Evolutionary conservation across 1,140 invertebrate genomes (phyloP).

Genomic region (Zaprionus africanus): DNA sequence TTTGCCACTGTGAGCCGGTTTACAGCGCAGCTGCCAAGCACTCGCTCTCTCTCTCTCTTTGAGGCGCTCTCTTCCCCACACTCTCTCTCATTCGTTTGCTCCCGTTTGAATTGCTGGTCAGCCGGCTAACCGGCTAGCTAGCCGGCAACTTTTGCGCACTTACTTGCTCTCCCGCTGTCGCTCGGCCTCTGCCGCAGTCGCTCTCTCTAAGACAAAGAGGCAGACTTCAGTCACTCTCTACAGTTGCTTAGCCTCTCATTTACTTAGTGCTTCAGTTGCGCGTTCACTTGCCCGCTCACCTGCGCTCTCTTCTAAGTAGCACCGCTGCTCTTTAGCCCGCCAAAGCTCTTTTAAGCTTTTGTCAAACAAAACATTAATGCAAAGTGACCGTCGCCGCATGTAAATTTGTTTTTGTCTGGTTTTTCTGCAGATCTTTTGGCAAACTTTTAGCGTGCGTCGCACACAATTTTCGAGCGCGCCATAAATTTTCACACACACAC

Average conservation of each 20-base stretch:
- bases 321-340: conserved; percentile 7
- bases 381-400: not conserved
- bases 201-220: too few species aligned
- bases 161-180: not conserved
- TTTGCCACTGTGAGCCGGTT: conserved; percentile 33
- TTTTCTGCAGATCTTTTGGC: conserved; percentile 37
- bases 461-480: conserved; percentile 59
- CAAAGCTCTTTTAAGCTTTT: conserved; percentile 37
- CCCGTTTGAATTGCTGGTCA: conserved; percentile 43
- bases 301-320: conserved; percentile 30
- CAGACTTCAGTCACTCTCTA: too few species aligned
- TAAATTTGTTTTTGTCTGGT: not conserved
- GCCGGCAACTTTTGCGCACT: conserved; percentile 45
- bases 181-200: too few species aligned
- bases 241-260: not conserved
- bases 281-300: not conserved
- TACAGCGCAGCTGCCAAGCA: conserved; percentile 16
- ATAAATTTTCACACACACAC: conserved; percentile 60
- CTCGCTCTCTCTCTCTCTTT: not conserved
- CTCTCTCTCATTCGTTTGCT: conserved; percentile 16
- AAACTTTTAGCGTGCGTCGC: conserved; percentile 48
- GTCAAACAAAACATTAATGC: conserved; percentile 13
- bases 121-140: conserved; percentile 58
- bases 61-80: not conserved
- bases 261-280: not conserved